Evolutionary conservation across 2,113 vertebrate species (phyloP).

Genomic region (Ploceus nigricollis): DNA sequence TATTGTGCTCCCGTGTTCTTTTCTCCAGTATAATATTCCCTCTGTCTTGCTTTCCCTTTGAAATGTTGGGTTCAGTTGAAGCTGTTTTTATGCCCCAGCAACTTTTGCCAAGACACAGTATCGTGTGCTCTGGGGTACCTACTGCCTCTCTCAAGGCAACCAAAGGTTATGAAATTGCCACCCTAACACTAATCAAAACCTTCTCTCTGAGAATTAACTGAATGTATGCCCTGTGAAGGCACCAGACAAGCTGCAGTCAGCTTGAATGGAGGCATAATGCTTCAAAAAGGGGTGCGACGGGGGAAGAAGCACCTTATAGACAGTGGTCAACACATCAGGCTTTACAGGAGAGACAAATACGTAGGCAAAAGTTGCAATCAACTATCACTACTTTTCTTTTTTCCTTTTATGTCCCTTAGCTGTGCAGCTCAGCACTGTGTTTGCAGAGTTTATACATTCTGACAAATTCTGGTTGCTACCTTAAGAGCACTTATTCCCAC

Average conservation of each 20-base stretch:
- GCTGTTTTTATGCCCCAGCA: neutral
- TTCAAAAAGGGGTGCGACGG: neutral
- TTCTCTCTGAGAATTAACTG: neutral
- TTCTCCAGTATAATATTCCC: neutral
- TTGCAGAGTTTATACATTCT: neutral
- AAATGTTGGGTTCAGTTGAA: neutral
- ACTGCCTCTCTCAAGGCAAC: neutral
- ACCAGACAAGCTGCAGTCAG: neutral
- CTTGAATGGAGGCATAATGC: neutral
- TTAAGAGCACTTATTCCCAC: constrained; percentile 15
- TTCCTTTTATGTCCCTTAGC: neutral
- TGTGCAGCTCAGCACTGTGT: neutral
- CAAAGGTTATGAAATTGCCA: neutral
- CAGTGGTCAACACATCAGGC: neutral
- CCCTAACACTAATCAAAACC: neutral
- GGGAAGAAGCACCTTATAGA: neutral
- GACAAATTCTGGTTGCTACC: constrained; percentile 42
- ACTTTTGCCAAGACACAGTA: neutral
- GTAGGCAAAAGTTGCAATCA: neutral
- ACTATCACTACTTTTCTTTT: neutral
- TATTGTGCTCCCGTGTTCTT: neutral
- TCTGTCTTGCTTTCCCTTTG: neutral
- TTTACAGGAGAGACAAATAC: neutral
- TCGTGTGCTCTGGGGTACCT: neutral
- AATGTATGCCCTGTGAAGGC: neutral